Conservation (phyloP, 1,140 invertebrate species). For the Platyscapa corneri region DNA sequence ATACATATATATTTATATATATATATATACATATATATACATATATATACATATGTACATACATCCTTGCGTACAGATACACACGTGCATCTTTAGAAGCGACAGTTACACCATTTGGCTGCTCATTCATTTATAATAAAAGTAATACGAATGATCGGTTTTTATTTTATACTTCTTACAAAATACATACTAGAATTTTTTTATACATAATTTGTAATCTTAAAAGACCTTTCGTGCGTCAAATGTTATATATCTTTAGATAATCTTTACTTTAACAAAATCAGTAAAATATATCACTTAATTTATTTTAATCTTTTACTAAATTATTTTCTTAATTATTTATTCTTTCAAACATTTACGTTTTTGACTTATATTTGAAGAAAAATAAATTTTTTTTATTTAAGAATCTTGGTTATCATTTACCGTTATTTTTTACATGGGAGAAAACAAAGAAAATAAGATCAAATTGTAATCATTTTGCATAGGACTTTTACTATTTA, state of each 20-base stretch:
- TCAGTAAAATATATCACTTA: background rate
- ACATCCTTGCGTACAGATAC: background rate
- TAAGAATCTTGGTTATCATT: no score
- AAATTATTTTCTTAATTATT: background rate
- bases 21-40: background rate
- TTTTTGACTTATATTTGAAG: no score
- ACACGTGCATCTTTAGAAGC: no score
- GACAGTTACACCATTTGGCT: conserved; percentile 26
- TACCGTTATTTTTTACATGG: no score
- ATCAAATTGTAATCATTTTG: no score
- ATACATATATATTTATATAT: background rate
- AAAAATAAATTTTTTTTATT: no score
- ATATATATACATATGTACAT: background rate
- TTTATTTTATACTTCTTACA: conserved; percentile 29
- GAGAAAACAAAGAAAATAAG: no score
- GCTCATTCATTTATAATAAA: conserved; percentile 40
- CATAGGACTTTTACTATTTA: conserved; percentile 19
- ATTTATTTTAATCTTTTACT: background rate
- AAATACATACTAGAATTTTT: conserved; percentile 28
- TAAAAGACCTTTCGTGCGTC: conserved; percentile 27
- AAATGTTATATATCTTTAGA: conserved; percentile 19
- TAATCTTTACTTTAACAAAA: background rate
- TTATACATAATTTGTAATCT: conserved; percentile 27
- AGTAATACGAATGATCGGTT: conserved; percentile 29
- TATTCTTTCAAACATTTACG: no score